phyloP scores from a whole-genome alignment of 2,888 invertebrate species.

The Platypus cylindrus region DNA sequence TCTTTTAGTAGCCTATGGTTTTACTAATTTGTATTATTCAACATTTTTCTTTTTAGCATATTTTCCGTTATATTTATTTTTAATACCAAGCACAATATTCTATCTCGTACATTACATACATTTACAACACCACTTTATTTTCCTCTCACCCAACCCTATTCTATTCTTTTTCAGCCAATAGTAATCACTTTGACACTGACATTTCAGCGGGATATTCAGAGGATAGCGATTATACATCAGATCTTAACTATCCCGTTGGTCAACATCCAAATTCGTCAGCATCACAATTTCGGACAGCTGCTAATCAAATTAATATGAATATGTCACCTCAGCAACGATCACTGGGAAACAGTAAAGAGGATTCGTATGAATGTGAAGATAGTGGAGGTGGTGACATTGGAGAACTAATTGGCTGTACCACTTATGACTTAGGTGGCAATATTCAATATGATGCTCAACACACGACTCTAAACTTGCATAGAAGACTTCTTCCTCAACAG shows the following conservation, averaged over 20 bases:
- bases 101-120: too few relatives aligned
- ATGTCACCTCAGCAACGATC: constrained; percentile 71
- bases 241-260: constrained; percentile 84
- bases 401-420: too few relatives aligned
- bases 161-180: constrained; percentile 31
- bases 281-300: constrained; percentile 71
- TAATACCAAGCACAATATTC: too few relatives aligned
- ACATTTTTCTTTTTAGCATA: too few relatives aligned
- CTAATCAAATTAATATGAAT: constrained; percentile 65
- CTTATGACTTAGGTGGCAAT: too few relatives aligned
- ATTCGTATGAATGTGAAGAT: constrained; percentile 73
- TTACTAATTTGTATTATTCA: too few relatives aligned
- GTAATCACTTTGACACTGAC: constrained; percentile 34
- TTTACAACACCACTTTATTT: too few relatives aligned
- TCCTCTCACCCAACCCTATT: constrained; percentile 6
- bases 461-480: too few relatives aligned
- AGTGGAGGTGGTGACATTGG: too few relatives aligned
- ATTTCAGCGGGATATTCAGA: constrained; percentile 85
- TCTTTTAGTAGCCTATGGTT: too few relatives aligned
- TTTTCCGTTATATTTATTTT: too few relatives aligned
- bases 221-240: constrained; percentile 94
- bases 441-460: too few relatives aligned
- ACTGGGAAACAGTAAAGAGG: constrained; percentile 66
- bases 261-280: constrained; percentile 86
- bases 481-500: constrained; percentile 36